Evolutionary conservation across 2,113 vertebrate genomes (phyloP), one percentile per base, ranked within the genome.

Genomic region (Platysteira castanea): DNA sequence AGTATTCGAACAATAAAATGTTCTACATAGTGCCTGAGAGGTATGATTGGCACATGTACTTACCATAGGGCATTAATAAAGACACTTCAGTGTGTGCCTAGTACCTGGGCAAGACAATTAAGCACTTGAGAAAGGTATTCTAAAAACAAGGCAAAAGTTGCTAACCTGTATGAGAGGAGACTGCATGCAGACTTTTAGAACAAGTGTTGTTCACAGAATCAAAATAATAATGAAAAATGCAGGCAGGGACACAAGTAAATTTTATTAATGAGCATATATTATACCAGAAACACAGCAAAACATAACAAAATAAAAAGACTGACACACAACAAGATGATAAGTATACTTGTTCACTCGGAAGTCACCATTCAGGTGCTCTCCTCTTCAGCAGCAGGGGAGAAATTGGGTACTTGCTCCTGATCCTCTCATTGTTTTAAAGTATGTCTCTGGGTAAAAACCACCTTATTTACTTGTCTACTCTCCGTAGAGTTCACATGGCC

Each of bases 1-100:
- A 90, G 11, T 60, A 70, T 23, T 37, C 0, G 9, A 78, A 35
- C 31, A 11, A 15, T 39, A 53, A 61, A 65, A 33, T 30, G 9
- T 65, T 85, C n/a, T 27, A 11, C 23, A 16, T 8, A 47, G 8
- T 33, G 8, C 39, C 41, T 65, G 68, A 47, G 16, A 53, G 41
- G 11, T 56, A 7, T 57, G 59, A 56, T 26, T 39, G 0, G 1
- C 46, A 13, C 7, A 30, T 1, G 3, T 44, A 42, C 13, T 64
- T 60, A 11, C 56, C 31, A 13, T 4, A 63, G 41, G 13, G 2
- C 22, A 26, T 46, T 49, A 21, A 16, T 39, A 69, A 84, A 84
- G 9, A 44, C 4, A n/a, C 31, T 60, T 65, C 46, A 71, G 3
- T 33, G 20, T 50, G 24, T 69, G 26, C 12, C 5, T 50, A 26